Base-by-base conservation (phyloP, 2,888 invertebrate genomes). In the Thymelicus acteon region DNA sequence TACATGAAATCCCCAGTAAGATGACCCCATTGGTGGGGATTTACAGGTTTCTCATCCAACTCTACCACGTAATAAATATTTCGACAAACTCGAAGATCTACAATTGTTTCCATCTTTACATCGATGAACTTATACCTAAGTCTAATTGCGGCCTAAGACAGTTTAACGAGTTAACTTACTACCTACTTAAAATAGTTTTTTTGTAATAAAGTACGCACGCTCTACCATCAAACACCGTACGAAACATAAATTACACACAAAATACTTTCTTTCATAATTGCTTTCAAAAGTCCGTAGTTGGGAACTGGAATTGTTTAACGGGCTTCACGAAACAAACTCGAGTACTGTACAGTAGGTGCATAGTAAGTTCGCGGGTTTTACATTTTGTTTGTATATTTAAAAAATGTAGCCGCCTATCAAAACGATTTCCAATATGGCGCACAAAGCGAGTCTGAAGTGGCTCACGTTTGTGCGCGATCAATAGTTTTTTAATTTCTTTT, bases 381-480 rank as follows among this genome's bases (percentile, higher is more conserved):
- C 63, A 60, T 71, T 71, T 60, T 71, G 71, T 71, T 71, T 70
- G 65, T 71, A 65, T 69, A 72, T 74, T 72, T 68, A 66, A 66
- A 74, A 75, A 76, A 76, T 78, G 76, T 77, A 75, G 75, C 77
- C 75, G 76, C 82, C 86, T 84, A 88, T 88, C 82, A 86, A 90
- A 90, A 88, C 88, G 88, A 85, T 89, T 91, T 90, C 87, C 90
- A 92, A 90, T 82, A 92, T 91, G 90, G 88, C 90, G 85, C 85
- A 90, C 92, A 91, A 92, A 88, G 88, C 82, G 80, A 74, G 85
- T 85, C 87, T 93, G 86, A 88, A 93, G 92, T 91, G 90, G 87
- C 82, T 79, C 87, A 82, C 87, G 68, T 68, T 90, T 92, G 90
- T 91, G 85, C 83, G 75, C 87, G 85, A 88, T 91, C 91, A 92